A percentile compares a stretch with the other conserved stretches of the same genome.
Evolutionary conservation across 2,888 invertebrate genomes (phyloP).

Genomic region (Stenichneumon culpator): DNA sequence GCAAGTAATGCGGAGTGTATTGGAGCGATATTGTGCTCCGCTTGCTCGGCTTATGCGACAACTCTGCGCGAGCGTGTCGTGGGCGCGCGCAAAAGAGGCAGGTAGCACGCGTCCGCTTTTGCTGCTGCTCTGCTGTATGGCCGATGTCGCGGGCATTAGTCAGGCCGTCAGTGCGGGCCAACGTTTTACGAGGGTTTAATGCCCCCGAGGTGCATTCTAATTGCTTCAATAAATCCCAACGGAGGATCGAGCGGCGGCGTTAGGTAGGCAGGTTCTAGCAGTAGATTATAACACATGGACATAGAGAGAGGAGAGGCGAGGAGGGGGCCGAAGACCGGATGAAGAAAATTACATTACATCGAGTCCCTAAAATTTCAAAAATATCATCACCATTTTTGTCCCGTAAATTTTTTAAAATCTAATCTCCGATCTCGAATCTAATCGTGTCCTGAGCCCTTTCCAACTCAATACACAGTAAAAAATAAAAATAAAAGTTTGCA

Average conservation of each 20-base stretch:
- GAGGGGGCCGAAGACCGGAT: neutral
- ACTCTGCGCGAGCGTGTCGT: slow-evolving; percentile 24
- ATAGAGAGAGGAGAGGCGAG: neutral
- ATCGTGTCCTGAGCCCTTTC: no score
- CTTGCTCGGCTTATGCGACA: neutral
- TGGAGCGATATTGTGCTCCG: neutral
- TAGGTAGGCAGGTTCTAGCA: slow-evolving; percentile 45
- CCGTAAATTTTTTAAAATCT: neutral
- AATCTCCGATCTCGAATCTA: no score
- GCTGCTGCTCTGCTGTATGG: slow-evolving; percentile 47
- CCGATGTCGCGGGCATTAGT: slow-evolving; percentile 78
- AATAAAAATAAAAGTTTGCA: no score
- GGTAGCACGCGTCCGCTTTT: slow-evolving; percentile 75
- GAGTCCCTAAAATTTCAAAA: neutral
- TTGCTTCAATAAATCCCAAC: slow-evolving; percentile 84
- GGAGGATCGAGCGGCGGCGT: slow-evolving; percentile 71
- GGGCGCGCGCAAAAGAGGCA: slow-evolving; percentile 69
- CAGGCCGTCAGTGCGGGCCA: slow-evolving; percentile 81
- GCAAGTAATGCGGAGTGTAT: neutral
- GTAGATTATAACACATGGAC: slow-evolving; percentile 3
- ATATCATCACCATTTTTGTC: neutral
- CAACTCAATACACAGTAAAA: no score
- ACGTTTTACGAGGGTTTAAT: slow-evolving; percentile 84
- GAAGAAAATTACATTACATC: slow-evolving; percentile 29
- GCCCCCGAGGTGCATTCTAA: slow-evolving; percentile 84